Conservation (phyloP, 2,113 vertebrate genomes). For the Sinocyclocheilus rhinocerous region DNA sequence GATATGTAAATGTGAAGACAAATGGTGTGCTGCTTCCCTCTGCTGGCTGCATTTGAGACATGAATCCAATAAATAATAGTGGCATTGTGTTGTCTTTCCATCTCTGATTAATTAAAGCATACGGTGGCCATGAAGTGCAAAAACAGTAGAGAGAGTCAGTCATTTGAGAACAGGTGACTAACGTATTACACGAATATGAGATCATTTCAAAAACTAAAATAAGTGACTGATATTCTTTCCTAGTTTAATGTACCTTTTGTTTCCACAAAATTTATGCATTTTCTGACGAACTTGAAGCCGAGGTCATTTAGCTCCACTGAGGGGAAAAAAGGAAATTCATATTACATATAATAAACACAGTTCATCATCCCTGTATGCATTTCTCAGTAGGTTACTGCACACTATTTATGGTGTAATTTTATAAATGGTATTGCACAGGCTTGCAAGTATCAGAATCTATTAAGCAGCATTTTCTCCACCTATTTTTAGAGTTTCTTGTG, state of each 20-base stretch:
- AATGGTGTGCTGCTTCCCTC: slow-evolving; percentile 33
- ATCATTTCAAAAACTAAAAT: not conserved
- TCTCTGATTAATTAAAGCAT: not conserved
- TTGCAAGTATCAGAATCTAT: slow-evolving; percentile 2
- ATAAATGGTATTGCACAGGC: not conserved
- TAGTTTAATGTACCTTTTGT: slow-evolving; percentile 79
- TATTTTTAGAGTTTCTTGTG: slow-evolving; percentile 1
- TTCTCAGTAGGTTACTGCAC: slow-evolving; percentile 15
- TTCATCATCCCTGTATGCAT: not conserved
- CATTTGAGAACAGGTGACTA: not conserved
- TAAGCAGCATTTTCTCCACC: not conserved
- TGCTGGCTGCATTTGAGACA: not conserved
- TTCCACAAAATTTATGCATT: slow-evolving; percentile 93
- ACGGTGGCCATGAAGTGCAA: slow-evolving; percentile 19
- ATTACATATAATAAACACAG: not conserved
- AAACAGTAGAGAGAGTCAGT: not conserved
- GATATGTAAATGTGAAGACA: not conserved
- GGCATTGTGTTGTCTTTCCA: not conserved
- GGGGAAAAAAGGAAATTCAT: slow-evolving; percentile 23
- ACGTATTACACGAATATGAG: not conserved
- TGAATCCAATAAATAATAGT: not conserved
- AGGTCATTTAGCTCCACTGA: slow-evolving; percentile 95
- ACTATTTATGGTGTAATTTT: slow-evolving; percentile 21
- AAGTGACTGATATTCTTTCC: not conserved
- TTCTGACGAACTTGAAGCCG: slow-evolving; percentile 94